Base-by-base conservation (phyloP, 2,888 invertebrate species). In the Coelinius sp. region DNA sequence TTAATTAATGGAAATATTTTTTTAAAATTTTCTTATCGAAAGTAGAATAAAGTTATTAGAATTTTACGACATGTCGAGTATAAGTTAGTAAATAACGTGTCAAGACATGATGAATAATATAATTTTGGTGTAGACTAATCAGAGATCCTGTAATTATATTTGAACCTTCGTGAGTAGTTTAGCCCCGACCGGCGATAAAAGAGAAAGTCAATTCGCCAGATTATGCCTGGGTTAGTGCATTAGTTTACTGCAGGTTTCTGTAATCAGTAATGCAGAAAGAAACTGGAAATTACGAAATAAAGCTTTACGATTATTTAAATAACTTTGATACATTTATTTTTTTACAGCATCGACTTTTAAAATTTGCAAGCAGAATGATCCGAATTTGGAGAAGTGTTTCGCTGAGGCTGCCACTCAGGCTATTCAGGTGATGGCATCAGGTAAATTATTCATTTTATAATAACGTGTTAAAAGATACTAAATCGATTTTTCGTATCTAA, bases 321-420 rank as follows among this genome's bases (percentile, higher is more conserved):
- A 35, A 35, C 3, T 35, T 41, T 69, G 14, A 27, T 63, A 17
- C 27, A 12, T 41, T 35, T 20, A 17, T 46, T 31, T 10, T 25
- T 53, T 63, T n/a, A 24, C 8, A 92, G 92, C 92, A 35, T 89
- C 88, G 38, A 87, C 88, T 79, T 92, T 93, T 85, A 89, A 87
- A 56, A 88, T 88, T 79, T 93, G 93, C 80, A 88, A 89, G 56
- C 89, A 90, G 75, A 88, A 85, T 25, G 91, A 91, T 77, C 86
- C 89, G 0, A 89, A 91, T 74, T 88, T 92, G 38, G 41, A 49
- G 80, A 89, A 91, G 56, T 93, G 93, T 74, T 85, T 93, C 20
- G 89, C 89, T 71, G 82, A 86, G 22, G 91, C 91, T 0, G 90
- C 91, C 0, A 90, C 89, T 3, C 89, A 90, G 53, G 92, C 92